Conservation (phyloP, 92 coral and sea anemone species). For the Actinernus sp. region DNA sequence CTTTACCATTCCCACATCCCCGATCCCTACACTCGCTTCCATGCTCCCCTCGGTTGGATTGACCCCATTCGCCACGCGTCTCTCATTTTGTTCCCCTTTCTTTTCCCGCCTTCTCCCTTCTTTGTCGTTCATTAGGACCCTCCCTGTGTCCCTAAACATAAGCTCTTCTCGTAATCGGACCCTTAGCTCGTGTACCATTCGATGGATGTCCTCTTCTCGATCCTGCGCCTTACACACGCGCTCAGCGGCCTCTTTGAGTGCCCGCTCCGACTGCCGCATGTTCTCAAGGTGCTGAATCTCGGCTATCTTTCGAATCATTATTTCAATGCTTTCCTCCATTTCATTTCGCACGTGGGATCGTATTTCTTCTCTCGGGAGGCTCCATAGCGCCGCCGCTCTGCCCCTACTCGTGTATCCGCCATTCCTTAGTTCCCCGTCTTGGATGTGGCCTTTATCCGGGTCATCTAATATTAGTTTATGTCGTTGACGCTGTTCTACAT, state of each 20-base stretch:
- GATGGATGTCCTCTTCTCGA: conserved; percentile 56
- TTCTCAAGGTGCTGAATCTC: conserved; percentile 92
- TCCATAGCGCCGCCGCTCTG: conserved; percentile 7
- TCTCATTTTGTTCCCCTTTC: not conserved
- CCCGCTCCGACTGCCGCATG: conserved; percentile 75
- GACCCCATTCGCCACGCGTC: not conserved
- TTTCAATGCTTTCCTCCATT: conserved; percentile 73
- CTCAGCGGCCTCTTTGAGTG: conserved; percentile 76
- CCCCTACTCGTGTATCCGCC: not conserved
- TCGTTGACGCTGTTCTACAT: not conserved
- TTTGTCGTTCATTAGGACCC: conserved; percentile 6
- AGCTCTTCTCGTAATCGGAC: conserved; percentile 74
- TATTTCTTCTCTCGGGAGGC: conserved; percentile 11
- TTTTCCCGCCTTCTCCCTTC: not conserved
- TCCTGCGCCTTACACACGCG: conserved; percentile 74
- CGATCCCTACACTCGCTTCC: not conserved
- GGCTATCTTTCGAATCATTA: conserved; percentile 86
- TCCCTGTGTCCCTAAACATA: conserved; percentile 58
- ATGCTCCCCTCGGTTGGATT: not conserved
- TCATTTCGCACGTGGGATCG: conserved; percentile 38
- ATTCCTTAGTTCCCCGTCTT: not conserved
- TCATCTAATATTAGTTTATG: not conserved
- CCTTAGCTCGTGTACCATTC: conserved; percentile 67
- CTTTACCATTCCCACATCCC: conserved; percentile 4
- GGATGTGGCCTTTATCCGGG: not conserved